Evolutionary conservation across 2,888 invertebrate genomes (phyloP).

Genomic region (Lasioglossum marginatum): DNA sequence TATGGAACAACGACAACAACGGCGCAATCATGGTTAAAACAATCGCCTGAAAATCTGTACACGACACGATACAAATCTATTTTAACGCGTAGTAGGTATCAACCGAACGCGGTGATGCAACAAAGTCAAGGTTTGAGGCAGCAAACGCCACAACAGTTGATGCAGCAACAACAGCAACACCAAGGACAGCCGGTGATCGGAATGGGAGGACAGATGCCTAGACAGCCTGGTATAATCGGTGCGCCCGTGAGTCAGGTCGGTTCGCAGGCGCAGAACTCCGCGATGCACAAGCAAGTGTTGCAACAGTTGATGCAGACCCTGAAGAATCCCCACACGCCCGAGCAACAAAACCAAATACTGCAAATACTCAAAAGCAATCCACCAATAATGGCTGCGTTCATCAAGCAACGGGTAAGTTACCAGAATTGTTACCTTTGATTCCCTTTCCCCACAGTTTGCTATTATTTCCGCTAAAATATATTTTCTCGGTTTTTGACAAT

Average conservation of each 20-base stretch:
- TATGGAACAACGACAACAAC: constrained; percentile 41
- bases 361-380: constrained; percentile 97
- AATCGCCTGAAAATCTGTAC: neutral
- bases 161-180: constrained; percentile 85
- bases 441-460: neutral
- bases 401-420: constrained; percentile 89
- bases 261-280: constrained; percentile 84
- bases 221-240: constrained; percentile 81
- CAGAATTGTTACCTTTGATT: neutral
- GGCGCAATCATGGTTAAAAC: neutral
- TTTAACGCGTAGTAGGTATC: constrained; percentile 76
- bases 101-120: constrained; percentile 83
- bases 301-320: constrained; percentile 94
- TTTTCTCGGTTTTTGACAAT: constrained; percentile 31
- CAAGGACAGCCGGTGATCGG: constrained; percentile 81
- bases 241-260: constrained; percentile 84
- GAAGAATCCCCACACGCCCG: constrained; percentile 94
- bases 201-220: constrained; percentile 81
- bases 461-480: neutral
- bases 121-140: constrained; percentile 83
- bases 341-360: constrained; percentile 96
- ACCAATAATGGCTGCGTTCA: constrained; percentile 97
- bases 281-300: constrained; percentile 88
- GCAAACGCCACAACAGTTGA: constrained; percentile 85
- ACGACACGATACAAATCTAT: neutral